A percentile compares a stretch with the other conserved stretches of the same genome.
Evolutionary conservation across 2,888 invertebrate species (phyloP).

Genomic region (Athalia circularis): DNA sequence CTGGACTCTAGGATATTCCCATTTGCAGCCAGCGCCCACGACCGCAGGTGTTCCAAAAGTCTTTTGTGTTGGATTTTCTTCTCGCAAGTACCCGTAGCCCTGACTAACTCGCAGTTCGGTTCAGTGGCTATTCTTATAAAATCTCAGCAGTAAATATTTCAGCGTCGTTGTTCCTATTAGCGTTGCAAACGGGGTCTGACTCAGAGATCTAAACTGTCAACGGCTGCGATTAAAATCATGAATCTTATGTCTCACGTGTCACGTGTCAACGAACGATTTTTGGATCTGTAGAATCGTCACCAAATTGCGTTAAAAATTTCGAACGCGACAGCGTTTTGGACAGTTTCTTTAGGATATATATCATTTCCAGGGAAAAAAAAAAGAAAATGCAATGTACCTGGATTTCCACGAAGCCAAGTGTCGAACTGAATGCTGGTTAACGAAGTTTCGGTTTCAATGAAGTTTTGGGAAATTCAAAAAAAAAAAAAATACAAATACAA

Average conservation of each 20-base stretch:
- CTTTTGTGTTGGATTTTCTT: slow-evolving; percentile 19
- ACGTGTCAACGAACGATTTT: too few relatives aligned
- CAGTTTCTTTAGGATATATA: too few relatives aligned
- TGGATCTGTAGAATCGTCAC: too few relatives aligned
- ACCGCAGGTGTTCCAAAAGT: slow-evolving; percentile 18
- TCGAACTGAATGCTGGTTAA: slow-evolving; percentile 16
- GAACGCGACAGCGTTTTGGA: too few relatives aligned
- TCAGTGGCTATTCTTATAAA: neutral
- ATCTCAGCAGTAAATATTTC: neutral
- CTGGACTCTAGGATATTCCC: neutral
- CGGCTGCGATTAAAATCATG: too few relatives aligned
- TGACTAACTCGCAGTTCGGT: neutral
- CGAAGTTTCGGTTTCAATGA: slow-evolving; percentile 21
- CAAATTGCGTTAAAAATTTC: slow-evolving; percentile 14
- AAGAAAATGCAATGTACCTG: too few relatives aligned
- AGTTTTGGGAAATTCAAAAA: slow-evolving; percentile 2
- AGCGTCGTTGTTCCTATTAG: neutral
- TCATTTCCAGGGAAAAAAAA: too few relatives aligned
- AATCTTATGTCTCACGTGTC: too few relatives aligned
- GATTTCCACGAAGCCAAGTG: slow-evolving; percentile 18
- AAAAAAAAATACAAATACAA: neutral
- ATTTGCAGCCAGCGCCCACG: neutral
- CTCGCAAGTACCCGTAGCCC: neutral
- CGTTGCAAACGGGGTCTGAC: neutral
- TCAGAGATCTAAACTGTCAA: slow-evolving; percentile 4